Evolutionary conservation across 2,797 vertebrate species (phyloP).

Genomic region (Sebastes paucispinis): DNA sequence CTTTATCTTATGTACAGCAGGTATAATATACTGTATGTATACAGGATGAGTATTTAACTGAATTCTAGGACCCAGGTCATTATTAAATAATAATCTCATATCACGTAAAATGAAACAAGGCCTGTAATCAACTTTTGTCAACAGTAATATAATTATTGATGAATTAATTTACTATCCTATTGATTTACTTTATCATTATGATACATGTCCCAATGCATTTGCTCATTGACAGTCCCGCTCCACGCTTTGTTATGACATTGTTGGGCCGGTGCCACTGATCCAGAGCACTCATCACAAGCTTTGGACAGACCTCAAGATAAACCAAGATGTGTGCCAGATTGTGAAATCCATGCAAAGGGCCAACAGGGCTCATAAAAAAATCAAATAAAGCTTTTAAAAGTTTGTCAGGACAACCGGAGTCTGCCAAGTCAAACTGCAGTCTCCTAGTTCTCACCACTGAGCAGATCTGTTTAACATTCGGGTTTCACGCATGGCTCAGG

Average conservation of each 20-base stretch:
- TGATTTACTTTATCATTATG: background rate
- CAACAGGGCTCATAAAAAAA: background rate
- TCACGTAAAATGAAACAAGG: background rate
- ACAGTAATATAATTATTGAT: background rate
- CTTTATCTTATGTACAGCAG: background rate
- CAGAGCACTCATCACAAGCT: background rate
- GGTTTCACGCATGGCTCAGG: background rate
- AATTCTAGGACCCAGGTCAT: background rate
- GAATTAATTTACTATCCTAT: background rate
- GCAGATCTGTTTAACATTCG: background rate
- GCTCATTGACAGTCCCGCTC: background rate
- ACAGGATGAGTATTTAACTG: background rate
- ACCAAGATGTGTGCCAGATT: background rate
- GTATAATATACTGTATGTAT: background rate
- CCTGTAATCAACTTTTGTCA: background rate
- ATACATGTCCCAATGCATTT: background rate
- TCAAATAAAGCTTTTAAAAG: background rate
- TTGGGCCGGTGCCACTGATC: background rate
- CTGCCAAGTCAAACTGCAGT: background rate
- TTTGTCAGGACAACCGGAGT: background rate
- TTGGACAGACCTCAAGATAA: background rate
- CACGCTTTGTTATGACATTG: background rate
- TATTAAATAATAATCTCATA: background rate
- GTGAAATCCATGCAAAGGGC: background rate
- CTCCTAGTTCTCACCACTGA: background rate